A percentile compares a stretch with the other conserved stretches of the same genome.
Evolutionary conservation across 1,140 invertebrate genomes (phyloP).

Genomic region (Lasioglossum baleicum): DNA sequence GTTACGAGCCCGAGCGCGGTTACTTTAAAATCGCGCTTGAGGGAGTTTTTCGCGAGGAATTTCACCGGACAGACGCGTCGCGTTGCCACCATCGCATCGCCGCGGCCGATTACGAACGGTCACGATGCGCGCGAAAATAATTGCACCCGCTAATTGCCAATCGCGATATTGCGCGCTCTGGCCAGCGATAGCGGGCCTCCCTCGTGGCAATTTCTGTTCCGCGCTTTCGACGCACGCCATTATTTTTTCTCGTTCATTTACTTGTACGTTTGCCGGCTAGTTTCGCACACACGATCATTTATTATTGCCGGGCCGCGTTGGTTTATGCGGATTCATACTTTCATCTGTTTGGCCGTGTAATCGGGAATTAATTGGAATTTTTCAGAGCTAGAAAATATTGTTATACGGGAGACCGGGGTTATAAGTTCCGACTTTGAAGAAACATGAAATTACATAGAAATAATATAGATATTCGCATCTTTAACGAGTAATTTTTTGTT

Average conservation of each 20-base stretch:
- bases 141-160: slow-evolving; percentile 2
- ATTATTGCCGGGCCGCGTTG: no score
- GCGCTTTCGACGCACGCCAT: not conserved
- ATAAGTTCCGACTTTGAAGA: no score
- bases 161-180: not conserved
- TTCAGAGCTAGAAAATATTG: no score
- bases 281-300: no score
- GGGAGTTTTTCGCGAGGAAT: slow-evolving; percentile 8
- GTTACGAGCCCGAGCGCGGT: not conserved
- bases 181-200: not conserved
- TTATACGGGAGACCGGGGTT: no score
- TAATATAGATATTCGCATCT: no score
- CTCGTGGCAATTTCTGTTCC: not conserved
- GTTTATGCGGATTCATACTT: no score
- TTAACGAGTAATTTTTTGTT: no score
- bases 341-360: no score
- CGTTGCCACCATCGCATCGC: not conserved
- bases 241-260: not conserved
- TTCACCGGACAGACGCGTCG: not conserved
- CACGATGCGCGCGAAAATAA: not conserved
- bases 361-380: no score
- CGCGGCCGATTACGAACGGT: not conserved
- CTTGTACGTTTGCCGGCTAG: no score
- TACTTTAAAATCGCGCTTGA: slow-evolving; percentile 2
- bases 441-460: no score